Evolutionary conservation across 1,140 invertebrate species (phyloP), one percentile per base, ranked within the genome.

Genomic region (Drosophila ohnishii): DNA sequence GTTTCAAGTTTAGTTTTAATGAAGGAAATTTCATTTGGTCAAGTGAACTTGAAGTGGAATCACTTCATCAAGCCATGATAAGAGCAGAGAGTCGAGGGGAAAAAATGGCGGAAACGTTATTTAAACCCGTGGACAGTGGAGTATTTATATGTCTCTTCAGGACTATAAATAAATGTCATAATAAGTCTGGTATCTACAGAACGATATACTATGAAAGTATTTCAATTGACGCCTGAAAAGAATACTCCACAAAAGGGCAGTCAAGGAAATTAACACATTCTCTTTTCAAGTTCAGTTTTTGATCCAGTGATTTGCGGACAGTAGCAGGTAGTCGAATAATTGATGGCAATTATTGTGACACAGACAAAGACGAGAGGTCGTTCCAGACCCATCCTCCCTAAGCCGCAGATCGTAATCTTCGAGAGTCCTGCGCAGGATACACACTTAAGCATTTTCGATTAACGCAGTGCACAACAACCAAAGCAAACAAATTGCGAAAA

Each of bases 321-420:
- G 81, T 85, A 85, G 80, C 81, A 86, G 81, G 81, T 81, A 86
- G 61, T 25, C 32, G 37, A 70, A 61, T 72, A 69, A 80, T 84
- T 84, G 72, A 84, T 80, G 80, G 75, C 82, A 74, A 86, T 85
- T 85, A 85, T 85, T 85, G 71, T 85, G 81, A 85, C 81, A 85
- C 50, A 69, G 61, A 74, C 70, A 76, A 76, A 56, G 65, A 84
- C 51, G 39, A 61, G 42, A 56, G 50, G 51, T 58, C 53, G 48
- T 72, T 74, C 58, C 51, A 69, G 22, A 45, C 45, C 62, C 62
- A 42, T 40, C 63, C 44, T 35, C 47, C 56, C 19, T 58, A 48
- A 64, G 57, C 50, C 71, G 42, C 53, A 50, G 80, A 84, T 73
- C 61, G 40, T 22, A 47, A 84, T 80, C 81, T 72, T 53, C 42